Evolutionary conservation across 2,888 invertebrate species (phyloP), one percentile per base, ranked within the genome.

Genomic region (Acanthosepion lycidas): DNA sequence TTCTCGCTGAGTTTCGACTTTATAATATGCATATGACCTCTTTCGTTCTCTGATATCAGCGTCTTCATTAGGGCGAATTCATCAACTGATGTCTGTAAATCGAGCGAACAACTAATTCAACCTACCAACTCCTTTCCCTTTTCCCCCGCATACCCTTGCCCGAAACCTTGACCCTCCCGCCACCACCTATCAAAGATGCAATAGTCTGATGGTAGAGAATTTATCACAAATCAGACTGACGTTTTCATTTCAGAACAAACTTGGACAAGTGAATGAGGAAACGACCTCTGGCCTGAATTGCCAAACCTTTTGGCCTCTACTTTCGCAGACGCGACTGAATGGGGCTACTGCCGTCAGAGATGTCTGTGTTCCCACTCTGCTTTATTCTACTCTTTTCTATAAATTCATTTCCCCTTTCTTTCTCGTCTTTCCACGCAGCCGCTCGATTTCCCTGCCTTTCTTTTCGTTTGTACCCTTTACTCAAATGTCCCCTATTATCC

Each of bases 41-140:
- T n/a, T 78, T 33, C n/a, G 78, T 78, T 78, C n/a, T 12, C n/a
- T 33, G 78, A n/a, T 78, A 78, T 78, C 78, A 33, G 78, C 9
- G 33, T 78, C 78, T 78, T 78, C 78, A 78, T 78, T 78, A 78
- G 78, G 78, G n/a, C n/a, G 78, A 78, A 78, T 78, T 78, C 78
- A 78, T n/a, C 78, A 78, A n/a, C 78, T 78, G 78, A 78, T 33
- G 78, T 33, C 78, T 78, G 78, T n/a, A 78, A 78, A 78, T 78
- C 78, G 78, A 78, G 78, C 78, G 78, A n/a, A 33, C 78, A 78
- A 78, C 78, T n/a, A 78, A 78, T n/a, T 33, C 78, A 33, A n/a
- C n/a, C 78, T 12, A n/a, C n/a, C n/a, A 18, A 12, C 6, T 15
- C 78, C n/a, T 18, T 33, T 12, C n/a, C 15, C 15, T 15, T 15